Evolutionary conservation across 1,140 invertebrate species (phyloP), one percentile per base, ranked within the genome.

Genomic region (Hylyphantes graminicola): DNA sequence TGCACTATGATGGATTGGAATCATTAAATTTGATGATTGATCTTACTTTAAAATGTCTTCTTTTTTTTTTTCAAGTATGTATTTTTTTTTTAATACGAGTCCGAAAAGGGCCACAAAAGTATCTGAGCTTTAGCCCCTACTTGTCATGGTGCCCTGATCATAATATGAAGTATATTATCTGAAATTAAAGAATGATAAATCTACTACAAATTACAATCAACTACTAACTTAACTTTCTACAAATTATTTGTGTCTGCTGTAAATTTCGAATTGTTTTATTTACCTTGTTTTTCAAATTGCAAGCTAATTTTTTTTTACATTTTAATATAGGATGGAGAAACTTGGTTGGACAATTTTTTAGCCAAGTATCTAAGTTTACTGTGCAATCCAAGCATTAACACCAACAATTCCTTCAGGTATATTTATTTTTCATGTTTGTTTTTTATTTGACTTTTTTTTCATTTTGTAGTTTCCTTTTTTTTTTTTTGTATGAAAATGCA

Each of bases 291-390:
- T 35, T 35, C 2, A 35, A 4, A 67, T 72, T 72, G 13, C 53
- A 50, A 51, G 12, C 51, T 13, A 50, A 51, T 54, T 2, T n/a
- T 73, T 73, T 73, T 73, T 73, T n/a, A 73, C 12, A 73, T 73
- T 5, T 61, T 76, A 7, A 5, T 80, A 0, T 57, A 81, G 79
- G 68, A 81, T 68, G 68, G 68, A 67, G 68, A 81, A 63, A 54
- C 35, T 63, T 81, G 79, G 79, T 15, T 81, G 17, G 79, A 81
- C 64, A 53, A 48, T 19, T 81, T 81, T 35, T 35, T 81, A 35
- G 50, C 50, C 13, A 81, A 73, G 54, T 81, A 81, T 64, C 35
- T 81, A 54, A 57, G 53, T 17, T 64, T 81, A 64, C 59, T 81
- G 19, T 81, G 68, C 64, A 57, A 54, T 51, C 55, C 53, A n/a